These are phyloP conservation scores for Tigriopus japonicus DNA, from an alignment of 1,140 invertebrate genomes.

Conservation along the genomic window DNA sequence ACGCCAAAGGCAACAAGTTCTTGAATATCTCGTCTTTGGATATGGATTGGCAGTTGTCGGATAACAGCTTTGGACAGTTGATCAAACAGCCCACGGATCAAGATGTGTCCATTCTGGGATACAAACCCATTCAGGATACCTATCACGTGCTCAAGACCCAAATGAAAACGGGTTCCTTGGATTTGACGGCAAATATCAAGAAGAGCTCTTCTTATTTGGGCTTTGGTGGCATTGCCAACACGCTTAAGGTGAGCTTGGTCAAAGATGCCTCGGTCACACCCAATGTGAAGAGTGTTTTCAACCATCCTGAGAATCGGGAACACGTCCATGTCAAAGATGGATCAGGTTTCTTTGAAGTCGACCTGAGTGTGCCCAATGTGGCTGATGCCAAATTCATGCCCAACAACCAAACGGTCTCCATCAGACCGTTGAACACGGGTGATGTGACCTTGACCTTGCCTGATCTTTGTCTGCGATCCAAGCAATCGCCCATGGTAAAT, in stretches of 20 bases:
- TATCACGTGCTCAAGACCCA: background rate
- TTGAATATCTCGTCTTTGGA: background rate
- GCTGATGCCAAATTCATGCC: background rate
- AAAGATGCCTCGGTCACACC: constrained; percentile 3
- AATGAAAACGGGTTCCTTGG: background rate
- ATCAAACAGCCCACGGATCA: no score
- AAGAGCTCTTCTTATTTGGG: background rate
- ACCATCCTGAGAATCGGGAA: background rate
- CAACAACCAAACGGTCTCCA: background rate
- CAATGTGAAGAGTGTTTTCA: background rate
- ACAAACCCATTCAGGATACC: background rate
- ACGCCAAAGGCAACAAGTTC: background rate
- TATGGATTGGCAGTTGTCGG: background rate
- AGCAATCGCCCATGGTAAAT: background rate
- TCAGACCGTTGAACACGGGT: background rate
- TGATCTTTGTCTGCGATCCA: background rate
- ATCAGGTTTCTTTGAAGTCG: background rate
- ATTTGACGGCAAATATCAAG: background rate
- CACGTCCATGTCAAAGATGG: background rate
- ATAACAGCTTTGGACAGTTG: background rate
- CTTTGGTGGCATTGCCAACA: background rate
- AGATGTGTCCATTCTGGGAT: no score
- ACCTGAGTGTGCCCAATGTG: background rate
- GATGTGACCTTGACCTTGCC: background rate
- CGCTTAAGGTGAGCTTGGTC: background rate